Evolutionary conservation across 2,113 vertebrate species (phyloP).

Genomic region (Calidris pugnax): DNA sequence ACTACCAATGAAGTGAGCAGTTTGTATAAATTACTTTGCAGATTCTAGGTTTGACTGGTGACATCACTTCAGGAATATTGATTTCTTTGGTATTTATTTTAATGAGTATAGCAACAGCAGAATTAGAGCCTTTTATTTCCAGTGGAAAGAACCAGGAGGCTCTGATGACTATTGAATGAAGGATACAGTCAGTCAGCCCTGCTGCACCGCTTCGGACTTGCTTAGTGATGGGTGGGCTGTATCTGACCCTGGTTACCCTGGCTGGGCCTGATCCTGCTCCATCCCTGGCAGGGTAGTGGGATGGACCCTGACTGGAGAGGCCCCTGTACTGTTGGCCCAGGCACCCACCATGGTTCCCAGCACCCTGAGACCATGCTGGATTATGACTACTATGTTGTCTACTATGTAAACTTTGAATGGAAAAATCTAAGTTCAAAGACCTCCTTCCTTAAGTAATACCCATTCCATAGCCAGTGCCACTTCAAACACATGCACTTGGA

Average conservation of each 20-base stretch:
- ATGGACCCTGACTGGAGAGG: background rate
- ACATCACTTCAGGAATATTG: background rate
- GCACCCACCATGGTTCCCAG: background rate
- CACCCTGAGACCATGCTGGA: background rate
- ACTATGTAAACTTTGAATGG: background rate
- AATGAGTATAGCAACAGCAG: background rate
- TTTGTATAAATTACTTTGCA: background rate
- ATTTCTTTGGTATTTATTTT: background rate
- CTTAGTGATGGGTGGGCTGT: background rate
- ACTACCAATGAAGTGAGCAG: background rate
- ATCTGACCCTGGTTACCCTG: background rate
- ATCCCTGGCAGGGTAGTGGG: fast-evolving
- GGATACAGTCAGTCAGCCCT: background rate
- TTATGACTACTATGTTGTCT: background rate
- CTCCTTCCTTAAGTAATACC: background rate
- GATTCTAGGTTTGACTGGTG: background rate
- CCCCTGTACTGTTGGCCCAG: too few relatives aligned
- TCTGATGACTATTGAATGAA: background rate
- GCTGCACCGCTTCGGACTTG: background rate
- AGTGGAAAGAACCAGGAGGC: background rate
- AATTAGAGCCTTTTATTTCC: background rate
- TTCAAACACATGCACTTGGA: background rate
- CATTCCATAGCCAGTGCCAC: background rate
- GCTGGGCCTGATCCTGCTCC: background rate
- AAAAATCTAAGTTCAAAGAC: background rate